These are phyloP conservation scores for Urocitellus parryii DNA, from an alignment of 2,113 vertebrate species.

Conservation along the genomic window DNA sequence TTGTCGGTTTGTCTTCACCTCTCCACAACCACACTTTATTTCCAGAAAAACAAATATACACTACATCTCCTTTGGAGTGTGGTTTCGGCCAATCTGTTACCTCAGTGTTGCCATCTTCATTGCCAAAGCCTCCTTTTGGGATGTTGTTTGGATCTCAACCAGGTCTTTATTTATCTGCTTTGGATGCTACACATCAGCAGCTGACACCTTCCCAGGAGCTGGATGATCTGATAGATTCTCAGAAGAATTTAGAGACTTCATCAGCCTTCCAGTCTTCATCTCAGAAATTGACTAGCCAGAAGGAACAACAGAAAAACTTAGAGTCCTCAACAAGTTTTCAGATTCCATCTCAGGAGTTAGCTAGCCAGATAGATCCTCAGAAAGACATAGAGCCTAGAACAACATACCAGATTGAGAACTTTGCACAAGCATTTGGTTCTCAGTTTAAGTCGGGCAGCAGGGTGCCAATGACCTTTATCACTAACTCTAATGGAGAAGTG, in stretches of 20 bases:
- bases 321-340: constrained; percentile 93
- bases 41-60: constrained; percentile 97
- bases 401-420: constrained; percentile 99
- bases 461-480: constrained; percentile 96
- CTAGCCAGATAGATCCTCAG: constrained; percentile 93
- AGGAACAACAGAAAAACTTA: constrained; percentile 94
- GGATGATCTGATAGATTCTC: constrained; percentile 97
- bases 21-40: constrained; percentile 95
- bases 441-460: constrained; percentile 98
- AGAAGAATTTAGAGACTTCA: constrained; percentile 92
- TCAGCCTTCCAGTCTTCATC: constrained; percentile 94
- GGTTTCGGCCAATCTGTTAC: constrained; percentile 95
- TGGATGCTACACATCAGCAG: constrained; percentile 97
- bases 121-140: constrained; percentile 97
- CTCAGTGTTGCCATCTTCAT: constrained; percentile 95
- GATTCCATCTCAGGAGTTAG: constrained; percentile 94
- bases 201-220: constrained; percentile 99
- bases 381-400: constrained; percentile 94
- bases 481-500: constrained; percentile 94
- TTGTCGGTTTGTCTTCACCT: constrained; percentile 95
- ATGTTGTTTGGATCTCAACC: constrained; percentile 96
- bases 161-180: constrained; percentile 94
- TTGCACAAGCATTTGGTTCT: constrained; percentile 99
- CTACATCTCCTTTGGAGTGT: constrained; percentile 96
- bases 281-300: constrained; percentile 95